phyloP scores from a whole-genome alignment of 37 sponge, comb jelly and placozoan species.

The Chondrosia reniformis region DNA sequence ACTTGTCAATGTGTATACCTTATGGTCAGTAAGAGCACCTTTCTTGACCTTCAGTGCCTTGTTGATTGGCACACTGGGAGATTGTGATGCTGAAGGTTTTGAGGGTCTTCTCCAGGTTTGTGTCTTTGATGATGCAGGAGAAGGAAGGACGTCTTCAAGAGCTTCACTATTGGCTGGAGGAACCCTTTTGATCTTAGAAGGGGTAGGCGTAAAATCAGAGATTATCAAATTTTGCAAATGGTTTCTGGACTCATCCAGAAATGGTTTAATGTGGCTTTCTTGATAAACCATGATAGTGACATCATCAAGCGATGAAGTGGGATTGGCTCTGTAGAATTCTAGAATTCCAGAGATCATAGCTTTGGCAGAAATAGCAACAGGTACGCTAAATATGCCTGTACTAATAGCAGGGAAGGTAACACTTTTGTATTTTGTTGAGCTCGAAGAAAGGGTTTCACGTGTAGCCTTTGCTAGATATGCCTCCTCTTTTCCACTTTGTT shows the following conservation, averaged over 20 bases:
- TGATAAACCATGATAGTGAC: not conserved
- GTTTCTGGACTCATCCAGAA: not conserved
- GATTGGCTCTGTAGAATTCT: not conserved
- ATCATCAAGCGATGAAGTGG: not conserved
- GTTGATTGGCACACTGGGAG: too few relatives aligned
- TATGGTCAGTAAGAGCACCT: too few relatives aligned
- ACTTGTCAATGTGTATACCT: too few relatives aligned
- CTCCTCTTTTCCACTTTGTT: constrained; percentile 6
- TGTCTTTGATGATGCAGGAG: too few relatives aligned
- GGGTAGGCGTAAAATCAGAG: too few relatives aligned
- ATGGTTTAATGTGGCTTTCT: not conserved
- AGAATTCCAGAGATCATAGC: constrained; percentile 24
- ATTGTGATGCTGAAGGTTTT: too few relatives aligned
- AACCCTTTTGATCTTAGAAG: too few relatives aligned
- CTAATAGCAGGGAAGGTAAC: constrained; percentile 59
- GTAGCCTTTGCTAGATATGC: constrained; percentile 21
- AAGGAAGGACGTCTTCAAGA: too few relatives aligned
- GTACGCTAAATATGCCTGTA: constrained; percentile 26
- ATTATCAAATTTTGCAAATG: not conserved
- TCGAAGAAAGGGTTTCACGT: not conserved
- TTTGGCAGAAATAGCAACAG: constrained; percentile 29
- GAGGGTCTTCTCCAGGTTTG: too few relatives aligned
- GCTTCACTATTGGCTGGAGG: too few relatives aligned
- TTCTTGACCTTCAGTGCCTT: too few relatives aligned
- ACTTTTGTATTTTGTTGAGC: constrained; percentile 23